Conservation (phyloP, 2,797 vertebrate species). For the Austrolebias charrua region DNA sequence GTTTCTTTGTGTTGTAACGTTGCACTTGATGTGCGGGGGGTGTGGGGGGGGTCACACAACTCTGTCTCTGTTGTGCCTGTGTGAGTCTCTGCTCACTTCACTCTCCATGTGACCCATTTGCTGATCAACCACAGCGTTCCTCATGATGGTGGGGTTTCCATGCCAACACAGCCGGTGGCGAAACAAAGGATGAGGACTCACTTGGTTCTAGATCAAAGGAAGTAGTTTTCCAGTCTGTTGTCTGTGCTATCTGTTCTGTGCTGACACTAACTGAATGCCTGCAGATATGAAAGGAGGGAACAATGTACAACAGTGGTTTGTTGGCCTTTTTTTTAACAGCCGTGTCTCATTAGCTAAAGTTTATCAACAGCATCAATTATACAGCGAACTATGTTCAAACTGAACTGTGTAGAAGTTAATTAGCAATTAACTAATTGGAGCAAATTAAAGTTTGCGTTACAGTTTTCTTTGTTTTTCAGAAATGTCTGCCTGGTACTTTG, state of each 20-base stretch:
- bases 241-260: slow-evolving; percentile 16
- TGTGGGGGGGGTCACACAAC: slow-evolving; percentile 33
- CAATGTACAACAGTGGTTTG: background rate
- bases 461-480: no score
- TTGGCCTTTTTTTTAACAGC: background rate
- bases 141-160: slow-evolving; percentile 77
- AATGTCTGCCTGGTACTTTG: no score
- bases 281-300: slow-evolving; percentile 2
- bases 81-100: slow-evolving; percentile 54
- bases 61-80: slow-evolving; percentile 15
- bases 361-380: background rate
- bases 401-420: background rate
- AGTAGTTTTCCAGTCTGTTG: slow-evolving; percentile 41
- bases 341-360: background rate
- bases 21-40: slow-evolving; percentile 47
- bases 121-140: slow-evolving; percentile 79
- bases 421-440: background rate
- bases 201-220: slow-evolving; percentile 60
- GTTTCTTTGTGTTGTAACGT: slow-evolving; percentile 62
- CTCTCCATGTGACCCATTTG: slow-evolving; percentile 81
- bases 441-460: no score
- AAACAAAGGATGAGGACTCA: slow-evolving; percentile 78
- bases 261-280: slow-evolving; percentile 15
- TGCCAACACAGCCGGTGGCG: slow-evolving; percentile 77
- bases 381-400: background rate